Percentiles rank a stretch among this genome's conserved stretches.
Evolutionary conservation across 2,888 invertebrate genomes (phyloP).

Genomic region (Mythimna loreyi): DNA sequence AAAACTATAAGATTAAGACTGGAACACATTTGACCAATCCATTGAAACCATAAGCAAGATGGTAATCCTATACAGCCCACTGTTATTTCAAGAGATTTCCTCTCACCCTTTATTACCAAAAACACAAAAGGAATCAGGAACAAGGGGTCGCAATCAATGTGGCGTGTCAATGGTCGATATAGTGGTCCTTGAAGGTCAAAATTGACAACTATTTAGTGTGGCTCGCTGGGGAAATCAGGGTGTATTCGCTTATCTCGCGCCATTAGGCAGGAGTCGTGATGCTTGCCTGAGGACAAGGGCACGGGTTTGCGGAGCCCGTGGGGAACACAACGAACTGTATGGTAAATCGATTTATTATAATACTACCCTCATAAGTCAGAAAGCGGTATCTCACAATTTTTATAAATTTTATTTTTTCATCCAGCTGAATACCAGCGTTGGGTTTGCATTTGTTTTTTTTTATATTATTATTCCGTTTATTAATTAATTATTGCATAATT

Average conservation of each 20-base stretch:
- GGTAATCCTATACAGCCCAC: background rate
- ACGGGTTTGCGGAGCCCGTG: conserved; percentile 57
- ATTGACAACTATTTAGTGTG: conserved; percentile 68
- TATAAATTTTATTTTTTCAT: too few species aligned
- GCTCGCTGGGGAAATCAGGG: conserved; percentile 85
- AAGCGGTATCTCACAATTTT: too few species aligned
- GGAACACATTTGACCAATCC: background rate
- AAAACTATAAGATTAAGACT: background rate
- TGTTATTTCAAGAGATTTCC: conserved; percentile 30
- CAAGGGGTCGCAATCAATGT: conserved; percentile 59
- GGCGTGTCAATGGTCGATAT: conserved; percentile 71
- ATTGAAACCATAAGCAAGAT: background rate
- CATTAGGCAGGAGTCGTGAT: conserved; percentile 77
- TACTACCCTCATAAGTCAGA: conserved; percentile 8
- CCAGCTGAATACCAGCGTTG: too few species aligned
- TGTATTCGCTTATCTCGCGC: conserved; percentile 85
- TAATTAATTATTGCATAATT: too few species aligned
- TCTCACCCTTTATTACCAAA: conserved; percentile 10
- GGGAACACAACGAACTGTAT: conserved; percentile 60
- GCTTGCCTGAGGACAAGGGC: conserved; percentile 75
- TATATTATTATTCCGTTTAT: too few species aligned
- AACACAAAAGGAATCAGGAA: conserved; percentile 38
- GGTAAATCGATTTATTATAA: conserved; percentile 58
- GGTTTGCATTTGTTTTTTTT: too few species aligned
- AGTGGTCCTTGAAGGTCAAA: conserved; percentile 61